Evolutionary conservation across 1,140 invertebrate genomes (phyloP).

Genomic region (Atta texana): DNA sequence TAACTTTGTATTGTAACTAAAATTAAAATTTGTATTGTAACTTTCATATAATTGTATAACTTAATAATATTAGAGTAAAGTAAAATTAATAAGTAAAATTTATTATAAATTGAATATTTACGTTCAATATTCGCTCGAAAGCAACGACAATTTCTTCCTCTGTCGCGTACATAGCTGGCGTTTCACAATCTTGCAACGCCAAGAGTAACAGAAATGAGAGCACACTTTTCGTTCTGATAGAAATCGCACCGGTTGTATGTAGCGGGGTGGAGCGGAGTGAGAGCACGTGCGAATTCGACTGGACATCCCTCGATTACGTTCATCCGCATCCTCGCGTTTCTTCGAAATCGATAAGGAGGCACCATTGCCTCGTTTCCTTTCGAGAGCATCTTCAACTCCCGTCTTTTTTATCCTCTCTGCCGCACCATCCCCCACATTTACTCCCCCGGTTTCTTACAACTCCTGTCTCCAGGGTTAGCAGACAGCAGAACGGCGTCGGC

Average conservation of each 20-base stretch:
- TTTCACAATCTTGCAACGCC: slow-evolving; percentile 31
- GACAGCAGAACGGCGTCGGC: slow-evolving; percentile 33
- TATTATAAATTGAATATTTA: neutral
- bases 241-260: slow-evolving; percentile 45
- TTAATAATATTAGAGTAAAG: no score
- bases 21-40: no score
- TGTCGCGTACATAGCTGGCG: neutral
- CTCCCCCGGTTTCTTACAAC: slow-evolving; percentile 40
- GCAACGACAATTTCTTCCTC: neutral
- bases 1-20: no score
- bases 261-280: neutral
- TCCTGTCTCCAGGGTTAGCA: slow-evolving; percentile 54
- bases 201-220: slow-evolving; percentile 34
- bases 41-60: neutral
- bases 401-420: slow-evolving; percentile 25
- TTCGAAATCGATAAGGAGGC: slow-evolving; percentile 51
- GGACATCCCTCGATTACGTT: slow-evolving; percentile 52
- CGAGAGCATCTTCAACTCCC: slow-evolving; percentile 30
- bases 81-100: neutral
- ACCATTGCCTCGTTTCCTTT: slow-evolving; percentile 37
- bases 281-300: slow-evolving; percentile 58
- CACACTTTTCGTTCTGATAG: slow-evolving; percentile 34
- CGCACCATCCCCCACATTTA: slow-evolving; percentile 33
- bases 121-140: slow-evolving; percentile 1
- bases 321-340: slow-evolving; percentile 60